Evolutionary conservation across 2,888 invertebrate genomes (phyloP), one percentile per base, ranked within the genome.

Genomic region (Abrostola tripartita): DNA sequence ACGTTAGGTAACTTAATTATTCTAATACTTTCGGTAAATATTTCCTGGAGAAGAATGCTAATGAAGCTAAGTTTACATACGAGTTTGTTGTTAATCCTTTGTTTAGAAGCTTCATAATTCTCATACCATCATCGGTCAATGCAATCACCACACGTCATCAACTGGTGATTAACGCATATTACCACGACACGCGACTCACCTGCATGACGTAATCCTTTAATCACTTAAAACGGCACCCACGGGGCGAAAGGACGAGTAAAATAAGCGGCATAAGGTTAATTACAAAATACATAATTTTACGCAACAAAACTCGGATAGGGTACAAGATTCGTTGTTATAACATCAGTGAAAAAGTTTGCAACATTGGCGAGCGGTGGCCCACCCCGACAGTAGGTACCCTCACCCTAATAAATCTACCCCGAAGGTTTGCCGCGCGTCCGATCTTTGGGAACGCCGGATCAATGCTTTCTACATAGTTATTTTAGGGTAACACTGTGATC

Each of bases 351-450:
- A 38, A 62, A 74, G 76, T 62, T 24, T 24, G 24, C 24, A 24
- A 24, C 24, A 24, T 24, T 24, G 24, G 24, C 24, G 24, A 68
- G 65, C 68, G 60, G 60, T 68, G 62, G 57, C 58, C 69, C 73
- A 55, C 79, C 79, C 71, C 67, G 62, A 68, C 68, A 72, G 55
- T 41, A 65, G 61, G 68, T 75, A 67, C 84, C 82, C 83, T 82
- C 81, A 83, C 86, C 86, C 82, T 85, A 84, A 88, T 88, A 88
- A 88, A 88, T 88, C 86, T 86, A 82, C 81, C 76, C 79, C 73
- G 78, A 81, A 85, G 85, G 84, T 84, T 85, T 78, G 76, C 79
- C 83, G 76, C 78, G 78, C 83, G 78, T 76, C 84, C 85, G 79
- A 85, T 86, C 87, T 85, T 86, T 83, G 84, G 79, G 73, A 81